Evolutionary conservation across 2,888 invertebrate genomes (phyloP).

Genomic region (Congeria kusceri): DNA sequence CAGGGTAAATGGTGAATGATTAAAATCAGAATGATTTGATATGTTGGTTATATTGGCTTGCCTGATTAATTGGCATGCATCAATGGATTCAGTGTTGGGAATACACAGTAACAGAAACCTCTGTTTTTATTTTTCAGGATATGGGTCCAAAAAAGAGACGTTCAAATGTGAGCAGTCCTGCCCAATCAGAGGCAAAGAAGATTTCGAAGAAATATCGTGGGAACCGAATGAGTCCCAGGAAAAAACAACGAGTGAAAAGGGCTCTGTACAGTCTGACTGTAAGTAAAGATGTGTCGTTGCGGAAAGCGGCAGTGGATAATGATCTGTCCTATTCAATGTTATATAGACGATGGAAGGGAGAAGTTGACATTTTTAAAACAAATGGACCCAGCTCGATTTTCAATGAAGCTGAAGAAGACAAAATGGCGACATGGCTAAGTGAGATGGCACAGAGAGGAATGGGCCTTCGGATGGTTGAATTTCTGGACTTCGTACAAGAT

Average conservation of each 20-base stretch:
- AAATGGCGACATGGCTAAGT: constrained; percentile 33
- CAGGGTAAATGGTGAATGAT: no score
- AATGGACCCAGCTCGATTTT: constrained; percentile 32
- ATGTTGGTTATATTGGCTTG: no score
- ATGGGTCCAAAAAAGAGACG: constrained; percentile 22
- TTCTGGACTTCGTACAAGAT: constrained; percentile 45
- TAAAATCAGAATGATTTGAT: no score
- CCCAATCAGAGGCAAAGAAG: constrained; percentile 9
- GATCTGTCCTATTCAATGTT: constrained; percentile 16
- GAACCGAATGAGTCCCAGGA: constrained; percentile 15
- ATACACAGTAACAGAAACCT: no score
- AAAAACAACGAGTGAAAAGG: not conserved
- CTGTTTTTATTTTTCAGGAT: constrained; percentile 11
- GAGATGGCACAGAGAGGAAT: constrained; percentile 48
- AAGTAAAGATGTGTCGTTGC: constrained; percentile 6
- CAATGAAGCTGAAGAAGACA: constrained; percentile 32
- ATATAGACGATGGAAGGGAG: constrained; percentile 18
- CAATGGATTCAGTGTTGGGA: no score
- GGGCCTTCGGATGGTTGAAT: constrained; percentile 40
- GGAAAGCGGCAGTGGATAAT: constrained; percentile 27
- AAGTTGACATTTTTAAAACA: constrained; percentile 14
- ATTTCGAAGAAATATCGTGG: constrained; percentile 24
- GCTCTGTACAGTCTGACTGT: constrained; percentile 23
- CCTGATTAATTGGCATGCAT: no score
- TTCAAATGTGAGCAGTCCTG: constrained; percentile 4